Evolutionary conservation across 2,113 vertebrate species (phyloP).

Genomic region (Albula glossodonta): DNA sequence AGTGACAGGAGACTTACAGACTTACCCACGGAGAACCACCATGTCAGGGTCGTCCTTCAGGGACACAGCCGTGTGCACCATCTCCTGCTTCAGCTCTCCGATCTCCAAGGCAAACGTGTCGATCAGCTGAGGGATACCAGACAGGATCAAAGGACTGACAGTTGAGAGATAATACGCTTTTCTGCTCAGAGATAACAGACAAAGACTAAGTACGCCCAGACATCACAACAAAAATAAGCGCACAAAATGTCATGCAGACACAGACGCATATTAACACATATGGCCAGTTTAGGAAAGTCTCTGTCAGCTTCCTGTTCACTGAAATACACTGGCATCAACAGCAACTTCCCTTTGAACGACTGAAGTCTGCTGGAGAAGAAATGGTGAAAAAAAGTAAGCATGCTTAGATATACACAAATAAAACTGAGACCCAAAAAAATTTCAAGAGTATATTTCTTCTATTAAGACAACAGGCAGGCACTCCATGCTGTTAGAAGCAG

Average conservation of each 20-base stretch:
- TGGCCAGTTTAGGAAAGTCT: neutral
- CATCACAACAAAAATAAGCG: neutral
- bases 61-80: slow-evolving; percentile 77
- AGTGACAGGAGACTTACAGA: neutral
- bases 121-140: slow-evolving; percentile 81
- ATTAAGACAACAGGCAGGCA: neutral
- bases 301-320: slow-evolving; percentile 5
- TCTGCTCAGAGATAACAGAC: neutral
- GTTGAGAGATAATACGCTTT: slow-evolving; percentile 51
- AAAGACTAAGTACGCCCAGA: neutral
- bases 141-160: slow-evolving; percentile 57
- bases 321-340: neutral
- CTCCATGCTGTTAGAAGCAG: too few relatives aligned
- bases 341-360: neutral
- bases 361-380: neutral
- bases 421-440: neutral
- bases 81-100: slow-evolving; percentile 89
- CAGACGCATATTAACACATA: slow-evolving; percentile 20
- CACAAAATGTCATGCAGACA: neutral
- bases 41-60: slow-evolving; percentile 61
- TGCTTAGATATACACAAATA: neutral
- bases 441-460: neutral
- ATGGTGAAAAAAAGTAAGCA: too few relatives aligned
- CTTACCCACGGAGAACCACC: slow-evolving; percentile 50
- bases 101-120: slow-evolving; percentile 89